These are phyloP conservation scores for Trochalopteron elliotii DNA, from an alignment of 2,113 vertebrate species.

Conservation along the genomic window DNA sequence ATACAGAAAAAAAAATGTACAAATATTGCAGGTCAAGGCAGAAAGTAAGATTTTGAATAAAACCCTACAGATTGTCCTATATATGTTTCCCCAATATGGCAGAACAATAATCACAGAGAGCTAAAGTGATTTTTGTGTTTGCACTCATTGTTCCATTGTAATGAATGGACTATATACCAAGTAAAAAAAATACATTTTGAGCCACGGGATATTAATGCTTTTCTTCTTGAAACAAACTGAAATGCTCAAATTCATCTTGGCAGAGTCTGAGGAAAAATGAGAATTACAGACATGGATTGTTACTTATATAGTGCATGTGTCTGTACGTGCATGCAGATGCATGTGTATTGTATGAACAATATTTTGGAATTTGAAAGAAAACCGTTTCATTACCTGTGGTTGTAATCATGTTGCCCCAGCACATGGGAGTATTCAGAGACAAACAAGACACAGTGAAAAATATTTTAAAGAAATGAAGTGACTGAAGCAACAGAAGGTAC, in stretches of 20 bases:
- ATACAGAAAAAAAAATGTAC: not conserved
- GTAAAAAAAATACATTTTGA: not conserved
- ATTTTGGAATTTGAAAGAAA: not conserved
- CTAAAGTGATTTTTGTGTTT: not conserved
- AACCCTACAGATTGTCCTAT: not conserved
- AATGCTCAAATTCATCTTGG: not conserved
- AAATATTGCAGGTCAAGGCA: not conserved
- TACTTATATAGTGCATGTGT: not conserved
- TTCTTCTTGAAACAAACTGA: not conserved
- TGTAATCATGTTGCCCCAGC: rapidly evolving
- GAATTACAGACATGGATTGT: not conserved
- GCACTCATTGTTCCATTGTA: not conserved
- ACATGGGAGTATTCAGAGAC: not conserved
- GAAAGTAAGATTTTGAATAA: not conserved
- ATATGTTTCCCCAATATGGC: not conserved
- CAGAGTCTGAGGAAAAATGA: not conserved
- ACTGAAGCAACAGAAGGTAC: not conserved
- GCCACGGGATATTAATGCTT: not conserved
- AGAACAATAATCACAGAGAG: not conserved
- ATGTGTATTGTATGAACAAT: not conserved
- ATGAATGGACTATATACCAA: not conserved
- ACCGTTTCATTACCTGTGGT: not conserved
- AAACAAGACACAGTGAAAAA: constrained; percentile 24
- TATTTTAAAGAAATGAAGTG: not conserved
- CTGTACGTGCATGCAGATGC: not conserved